Conservation (phyloP, 2,888 invertebrate genomes). For the Artemia sinica region DNA sequence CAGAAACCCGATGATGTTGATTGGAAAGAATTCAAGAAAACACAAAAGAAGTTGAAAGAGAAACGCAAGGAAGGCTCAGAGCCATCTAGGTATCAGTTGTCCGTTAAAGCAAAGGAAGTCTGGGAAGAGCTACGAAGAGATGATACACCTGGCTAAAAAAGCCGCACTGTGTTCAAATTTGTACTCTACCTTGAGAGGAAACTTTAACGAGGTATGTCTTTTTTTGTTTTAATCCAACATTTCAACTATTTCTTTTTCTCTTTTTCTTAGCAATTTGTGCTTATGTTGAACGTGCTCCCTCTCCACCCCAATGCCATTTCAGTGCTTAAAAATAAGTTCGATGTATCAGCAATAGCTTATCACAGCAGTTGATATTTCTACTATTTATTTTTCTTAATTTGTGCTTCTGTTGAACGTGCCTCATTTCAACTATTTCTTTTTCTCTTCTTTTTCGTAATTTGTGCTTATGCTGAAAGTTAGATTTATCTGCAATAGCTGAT, state of each 20-base stretch:
- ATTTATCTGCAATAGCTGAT: too few species aligned
- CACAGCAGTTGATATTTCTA: too few species aligned
- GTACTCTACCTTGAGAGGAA: slow-evolving; percentile 32
- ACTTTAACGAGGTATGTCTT: slow-evolving; percentile 30
- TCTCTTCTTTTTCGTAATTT: too few species aligned
- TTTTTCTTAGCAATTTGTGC: too few species aligned
- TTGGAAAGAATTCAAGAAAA: slow-evolving; percentile 19
- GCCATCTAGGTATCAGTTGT: slow-evolving; percentile 18
- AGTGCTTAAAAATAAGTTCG: too few species aligned
- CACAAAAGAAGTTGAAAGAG: slow-evolving; percentile 17
- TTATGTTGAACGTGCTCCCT: too few species aligned
- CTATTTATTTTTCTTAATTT: too few species aligned
- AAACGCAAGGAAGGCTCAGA: slow-evolving; percentile 18
- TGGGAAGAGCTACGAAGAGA: slow-evolving; percentile 26
- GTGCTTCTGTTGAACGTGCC: too few species aligned
- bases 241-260: background rate
- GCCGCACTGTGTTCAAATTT: slow-evolving; percentile 27
- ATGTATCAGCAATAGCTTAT: too few species aligned
- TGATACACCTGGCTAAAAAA: slow-evolving; percentile 24
- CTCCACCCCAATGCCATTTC: too few species aligned
- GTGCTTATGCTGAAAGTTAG: too few species aligned
- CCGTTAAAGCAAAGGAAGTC: slow-evolving; percentile 23
- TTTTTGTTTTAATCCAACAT: background rate
- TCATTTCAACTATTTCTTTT: too few species aligned
- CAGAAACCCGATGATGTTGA: slow-evolving; percentile 15